These are phyloP conservation scores for Amblyopsis rosae DNA, from an alignment of 2,113 vertebrate species.

Conservation along the genomic window DNA sequence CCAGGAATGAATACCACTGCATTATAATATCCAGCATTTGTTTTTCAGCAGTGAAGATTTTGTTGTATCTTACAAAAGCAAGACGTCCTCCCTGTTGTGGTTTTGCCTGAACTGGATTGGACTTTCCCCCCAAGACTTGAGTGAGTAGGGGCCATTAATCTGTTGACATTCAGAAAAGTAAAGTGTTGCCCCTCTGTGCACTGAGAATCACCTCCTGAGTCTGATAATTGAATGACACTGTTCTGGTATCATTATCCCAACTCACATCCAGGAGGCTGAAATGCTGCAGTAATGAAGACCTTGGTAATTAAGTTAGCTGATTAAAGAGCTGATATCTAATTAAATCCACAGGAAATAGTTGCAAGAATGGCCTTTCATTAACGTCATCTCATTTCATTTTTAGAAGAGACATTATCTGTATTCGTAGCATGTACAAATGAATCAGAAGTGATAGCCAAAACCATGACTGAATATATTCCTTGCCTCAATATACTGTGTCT, in stretches of 20 bases:
- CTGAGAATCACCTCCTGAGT: constrained; percentile 51
- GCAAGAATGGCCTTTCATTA: constrained; percentile 30
- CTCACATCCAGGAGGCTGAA: constrained; percentile 50
- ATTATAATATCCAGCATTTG: constrained; percentile 6
- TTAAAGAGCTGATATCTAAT: constrained; percentile 60
- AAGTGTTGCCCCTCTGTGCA: constrained; percentile 35
- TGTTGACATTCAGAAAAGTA: constrained; percentile 37
- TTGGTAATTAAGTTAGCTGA: constrained; percentile 63
- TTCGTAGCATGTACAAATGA: not conserved
- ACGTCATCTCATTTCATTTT: constrained; percentile 4
- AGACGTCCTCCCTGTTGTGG: not conserved
- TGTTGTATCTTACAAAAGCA: constrained; percentile 23
- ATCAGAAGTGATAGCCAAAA: not conserved
- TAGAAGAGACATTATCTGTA: constrained; percentile 6
- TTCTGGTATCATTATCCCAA: constrained; percentile 56
- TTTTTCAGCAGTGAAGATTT: constrained; percentile 24
- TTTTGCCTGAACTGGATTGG: not conserved
- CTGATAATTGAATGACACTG: constrained; percentile 47
- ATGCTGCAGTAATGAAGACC: constrained; percentile 56
- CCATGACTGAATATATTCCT: too few relatives aligned
- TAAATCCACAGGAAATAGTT: constrained; percentile 49
- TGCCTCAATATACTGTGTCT: too few relatives aligned
- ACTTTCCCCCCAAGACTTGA: constrained; percentile 20
- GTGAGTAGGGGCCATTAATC: constrained; percentile 27
- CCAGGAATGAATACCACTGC: too few relatives aligned